Base-by-base conservation (phyloP, 2,113 vertebrate species). In the Xiphias gladius region DNA sequence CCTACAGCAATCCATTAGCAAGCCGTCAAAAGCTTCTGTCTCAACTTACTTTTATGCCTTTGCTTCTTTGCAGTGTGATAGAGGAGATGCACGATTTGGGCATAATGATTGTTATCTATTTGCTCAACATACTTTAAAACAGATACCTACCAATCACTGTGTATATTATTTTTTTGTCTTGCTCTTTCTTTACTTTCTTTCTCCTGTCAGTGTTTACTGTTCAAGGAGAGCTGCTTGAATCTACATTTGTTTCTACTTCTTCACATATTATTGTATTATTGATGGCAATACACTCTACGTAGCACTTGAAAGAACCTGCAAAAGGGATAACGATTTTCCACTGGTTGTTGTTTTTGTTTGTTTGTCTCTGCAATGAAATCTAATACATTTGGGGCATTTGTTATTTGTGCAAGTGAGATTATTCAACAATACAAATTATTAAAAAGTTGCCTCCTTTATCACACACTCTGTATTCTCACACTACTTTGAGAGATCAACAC, bases 1-100 rank as follows among this genome's bases (percentile, higher is more conserved):
- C 95, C 96, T 89, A 93, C 92, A 96, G 95, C 93, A 87, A 96
- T 96, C 95, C 95, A 96, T 96, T 96, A 96, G 92, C 95, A 95
- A 91, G 91, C 94, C 96, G 96, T 96, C 96, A 96, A 94, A 95
- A 92, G 95, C 94, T 93, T 94, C 94, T 91, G 94, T 95, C 93
- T 88, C 91, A 94, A 95, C 93, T 95, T 94, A 94, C 93, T 95
- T 93, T 95, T 94, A 94, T 94, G 93, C 94, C 94, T 95, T 86
- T 89, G 92, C 93, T 91, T 92, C 92, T 94, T 88, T 85, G 88
- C 91, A 93, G 87, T 94, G 91, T 89, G 92, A 90, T 89, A 85
- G 88, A 91, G 90, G 85, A 89, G 79, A 90, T 73, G 64, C 84
- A 70, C 90, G 89, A 89, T 93, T 94, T 92, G 78, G 84, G 88